phyloP scores from a whole-genome alignment of 2,797 vertebrate genomes.

The Micromesistius poutassou region DNA sequence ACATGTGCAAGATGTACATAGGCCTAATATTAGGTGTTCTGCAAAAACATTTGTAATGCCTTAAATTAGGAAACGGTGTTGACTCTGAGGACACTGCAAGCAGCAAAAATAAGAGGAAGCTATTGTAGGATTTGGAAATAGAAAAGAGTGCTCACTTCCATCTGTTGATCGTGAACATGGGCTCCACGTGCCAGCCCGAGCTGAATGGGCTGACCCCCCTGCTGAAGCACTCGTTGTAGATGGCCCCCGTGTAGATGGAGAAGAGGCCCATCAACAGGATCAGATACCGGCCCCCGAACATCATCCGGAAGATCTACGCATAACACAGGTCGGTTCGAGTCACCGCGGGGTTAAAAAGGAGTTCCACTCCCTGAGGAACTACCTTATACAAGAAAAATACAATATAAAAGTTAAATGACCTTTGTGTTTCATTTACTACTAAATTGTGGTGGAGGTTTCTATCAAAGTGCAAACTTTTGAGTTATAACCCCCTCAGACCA shows the following conservation, averaged over 20 bases:
- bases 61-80: too few relatives aligned
- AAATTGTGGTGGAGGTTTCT: background rate
- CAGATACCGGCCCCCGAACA: conserved; percentile 89
- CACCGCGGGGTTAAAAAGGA: too few relatives aligned
- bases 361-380: too few relatives aligned
- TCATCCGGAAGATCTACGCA: conserved; percentile 85
- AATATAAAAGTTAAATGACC: too few relatives aligned
- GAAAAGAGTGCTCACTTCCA: conserved; percentile 60
- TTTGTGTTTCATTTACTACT: background rate
- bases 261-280: conserved; percentile 95
- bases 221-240: conserved; percentile 97
- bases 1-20: too few relatives aligned
- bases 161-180: conserved; percentile 60
- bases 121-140: too few relatives aligned
- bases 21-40: too few relatives aligned
- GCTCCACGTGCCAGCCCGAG: conserved; percentile 57
- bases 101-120: background rate
- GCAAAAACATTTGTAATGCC: too few relatives aligned
- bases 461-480: background rate
- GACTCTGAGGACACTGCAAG: background rate
- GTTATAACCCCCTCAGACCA: background rate
- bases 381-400: too few relatives aligned
- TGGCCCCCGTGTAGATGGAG: conserved; percentile 90
- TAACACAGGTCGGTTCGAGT: background rate
- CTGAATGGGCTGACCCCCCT: conserved; percentile 63